Evolutionary conservation across 1,140 invertebrate genomes (phyloP), one percentile per base, ranked within the genome.

Genomic region (Leptinotarsa undecemlineata): DNA sequence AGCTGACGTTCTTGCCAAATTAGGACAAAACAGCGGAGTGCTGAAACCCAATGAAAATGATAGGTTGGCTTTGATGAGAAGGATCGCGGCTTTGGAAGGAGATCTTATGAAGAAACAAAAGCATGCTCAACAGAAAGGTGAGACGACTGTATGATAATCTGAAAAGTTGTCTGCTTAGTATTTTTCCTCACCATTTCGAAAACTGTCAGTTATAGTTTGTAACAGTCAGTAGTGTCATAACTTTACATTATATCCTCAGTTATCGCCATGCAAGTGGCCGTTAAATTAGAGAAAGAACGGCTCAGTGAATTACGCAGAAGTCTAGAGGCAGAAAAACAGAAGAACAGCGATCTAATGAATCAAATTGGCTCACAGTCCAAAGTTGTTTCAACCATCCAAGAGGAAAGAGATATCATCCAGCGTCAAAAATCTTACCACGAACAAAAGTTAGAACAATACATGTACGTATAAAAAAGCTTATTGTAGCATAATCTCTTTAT

Each of bases 81-180:
- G 73, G 69, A 78, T 80, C 15, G 76, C 73, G 20, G 73, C 72
- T 26, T 61, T 80, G 13, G 79, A 82, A 72, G 75, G 74, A 13
- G 75, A 80, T 63, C 42, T 82, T 19, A 21, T 74, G 69, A 77
- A 74, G 19, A 81, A 80, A 63, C 81, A 82, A 26, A 78, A 75
- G 33, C 74, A 79, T 23, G 72, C 81, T 6, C 75, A 81, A 68
- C 71, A 78, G 48, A 80, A 81, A 78, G 75, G 81, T 80, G 68
- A 62, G 72, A 33, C 33, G 33, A 11, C 8, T 11, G 2, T 33
- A 2, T 5, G 5, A 26, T 6, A 70, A 68, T 42, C 3, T 74
- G 19, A 23, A 51, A 1, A 48, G 4, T 60, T 13, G 15, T 71
- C 15, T 48, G 14, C 6, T 33, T 33, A 1, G 26, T 33, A 20